Evolutionary conservation across 2,797 vertebrate species (phyloP), one percentile per base, ranked within the genome.

Genomic region (Spinus pinus): DNA sequence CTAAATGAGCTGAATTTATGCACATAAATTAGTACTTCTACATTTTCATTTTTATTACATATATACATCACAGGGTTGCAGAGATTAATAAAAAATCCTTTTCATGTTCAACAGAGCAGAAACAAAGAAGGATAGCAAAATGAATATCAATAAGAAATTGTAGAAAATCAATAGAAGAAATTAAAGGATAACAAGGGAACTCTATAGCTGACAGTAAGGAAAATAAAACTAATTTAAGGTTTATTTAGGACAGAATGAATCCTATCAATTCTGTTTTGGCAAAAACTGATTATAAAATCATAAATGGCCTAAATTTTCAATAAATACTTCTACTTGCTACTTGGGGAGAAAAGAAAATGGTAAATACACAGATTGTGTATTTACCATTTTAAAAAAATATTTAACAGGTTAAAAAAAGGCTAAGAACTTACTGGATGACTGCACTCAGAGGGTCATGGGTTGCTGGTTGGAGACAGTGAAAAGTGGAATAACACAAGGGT

Each of bases 11-110:
- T 39, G 35, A 69, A 95, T 92, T 85, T 82, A 78, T 83, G 75
- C 24, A 93, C 54, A 80, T 64, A 89, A 91, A 93, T 91, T 82
- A 90, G 67, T 89, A 67, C 33, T 61, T 92, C 24, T 64, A 56
- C 27, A 77, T 88, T 95, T 94, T 90, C 25, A 42, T 51, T 96
- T 94, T 96, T 93, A 83, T 93, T 94, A 57, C 39, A 25, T 71
- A 44, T 44, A 88, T 91, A 67, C 50, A 87, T 82, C 75, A 93
- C 79, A 85, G 33, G 44, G 21, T 69, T 69, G 23, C 46, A 25
- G 8, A 71, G 53, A 74, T 82, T 87, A 92, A 91, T 89, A 61
- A 89, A 72, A 79, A 57, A 15, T 42, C 11, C 11, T 61, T 81
- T 86, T 89, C 67, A 74, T 83, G n/a, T 92, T 93, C 41, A 77